phyloP scores from a whole-genome alignment of 2,113 vertebrate genomes.

The Oreocharis arfaki region DNA sequence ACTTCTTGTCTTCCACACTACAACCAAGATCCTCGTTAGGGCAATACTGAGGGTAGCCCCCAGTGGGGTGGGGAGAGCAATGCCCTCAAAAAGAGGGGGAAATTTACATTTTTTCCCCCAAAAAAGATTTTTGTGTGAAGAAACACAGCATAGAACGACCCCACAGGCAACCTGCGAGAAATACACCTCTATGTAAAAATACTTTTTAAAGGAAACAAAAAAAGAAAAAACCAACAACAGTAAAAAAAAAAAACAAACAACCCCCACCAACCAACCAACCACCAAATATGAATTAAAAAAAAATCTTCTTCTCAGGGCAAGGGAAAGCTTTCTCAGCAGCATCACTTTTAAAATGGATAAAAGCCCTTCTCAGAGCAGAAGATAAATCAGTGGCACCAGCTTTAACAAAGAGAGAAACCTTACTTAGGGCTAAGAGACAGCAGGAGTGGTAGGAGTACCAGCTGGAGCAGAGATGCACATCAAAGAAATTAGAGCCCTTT shows the following conservation, averaged over 20 bases:
- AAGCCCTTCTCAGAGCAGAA: constrained; percentile 44
- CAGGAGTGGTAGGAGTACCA: constrained; percentile 63
- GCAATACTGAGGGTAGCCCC: accelerated
- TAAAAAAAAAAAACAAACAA: background rate
- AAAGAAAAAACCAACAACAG: background rate
- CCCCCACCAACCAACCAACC: background rate
- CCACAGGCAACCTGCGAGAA: background rate
- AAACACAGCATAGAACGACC: background rate
- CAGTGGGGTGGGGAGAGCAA: accelerated
- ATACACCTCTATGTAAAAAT: background rate
- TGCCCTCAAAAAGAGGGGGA: accelerated
- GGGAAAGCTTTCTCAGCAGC: constrained; percentile 21
- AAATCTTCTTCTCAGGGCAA: constrained; percentile 7
- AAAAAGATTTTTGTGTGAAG: background rate
- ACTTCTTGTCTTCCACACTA: background rate
- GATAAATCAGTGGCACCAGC: constrained; percentile 52
- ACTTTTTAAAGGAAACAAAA: background rate
- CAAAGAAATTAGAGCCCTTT: constrained; percentile 73
- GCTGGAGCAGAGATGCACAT: constrained; percentile 70
- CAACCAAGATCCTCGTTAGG: background rate
- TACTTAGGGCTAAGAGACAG: constrained; percentile 70
- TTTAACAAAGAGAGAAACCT: constrained; percentile 67
- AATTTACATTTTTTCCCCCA: background rate
- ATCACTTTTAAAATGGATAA: constrained; percentile 52
- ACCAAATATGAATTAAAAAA: constrained; percentile 13